A percentile compares a stretch with the other conserved stretches of the same genome.
Conservation (phyloP, 64 coral and sea anemone genomes). For the Trachythela sp. region DNA sequence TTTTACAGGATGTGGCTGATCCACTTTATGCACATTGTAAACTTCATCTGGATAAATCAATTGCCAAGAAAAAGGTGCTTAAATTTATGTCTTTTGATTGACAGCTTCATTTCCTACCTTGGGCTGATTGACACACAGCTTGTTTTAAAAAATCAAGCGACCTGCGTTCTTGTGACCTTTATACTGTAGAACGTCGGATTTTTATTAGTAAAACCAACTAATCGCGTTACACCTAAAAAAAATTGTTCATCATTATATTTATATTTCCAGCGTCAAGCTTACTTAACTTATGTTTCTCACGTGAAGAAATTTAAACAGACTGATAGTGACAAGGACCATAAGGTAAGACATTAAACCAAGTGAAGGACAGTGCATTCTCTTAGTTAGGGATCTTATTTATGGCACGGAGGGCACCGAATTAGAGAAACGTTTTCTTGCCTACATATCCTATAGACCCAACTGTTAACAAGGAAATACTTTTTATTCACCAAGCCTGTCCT, state of each 20-base stretch:
- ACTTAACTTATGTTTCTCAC: not conserved
- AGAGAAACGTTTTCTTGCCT: too few relatives aligned
- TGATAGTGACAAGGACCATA: not conserved
- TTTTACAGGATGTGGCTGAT: constrained; percentile 18
- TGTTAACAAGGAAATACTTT: too few relatives aligned
- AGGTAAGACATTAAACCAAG: not conserved
- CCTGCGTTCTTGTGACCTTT: not conserved
- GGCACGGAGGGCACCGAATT: too few relatives aligned
- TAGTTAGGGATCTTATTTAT: too few relatives aligned
- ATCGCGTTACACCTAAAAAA: not conserved
- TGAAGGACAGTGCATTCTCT: too few relatives aligned
- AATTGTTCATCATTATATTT: not conserved
- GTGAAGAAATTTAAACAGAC: not conserved
- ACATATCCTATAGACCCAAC: too few relatives aligned
- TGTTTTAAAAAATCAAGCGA: not conserved
- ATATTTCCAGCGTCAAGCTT: not conserved
- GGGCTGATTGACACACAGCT: not conserved
- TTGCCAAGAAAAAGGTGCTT: not conserved
- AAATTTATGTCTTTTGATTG: not conserved
- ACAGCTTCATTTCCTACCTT: not conserved
- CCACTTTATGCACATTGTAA: constrained; percentile 22
- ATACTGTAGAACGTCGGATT: too few relatives aligned
- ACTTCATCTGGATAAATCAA: constrained; percentile 3
- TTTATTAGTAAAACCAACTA: not conserved
- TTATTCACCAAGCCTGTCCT: too few relatives aligned